phyloP scores from a whole-genome alignment of 2,888 invertebrate genomes.

The Eudemis profundana region DNA sequence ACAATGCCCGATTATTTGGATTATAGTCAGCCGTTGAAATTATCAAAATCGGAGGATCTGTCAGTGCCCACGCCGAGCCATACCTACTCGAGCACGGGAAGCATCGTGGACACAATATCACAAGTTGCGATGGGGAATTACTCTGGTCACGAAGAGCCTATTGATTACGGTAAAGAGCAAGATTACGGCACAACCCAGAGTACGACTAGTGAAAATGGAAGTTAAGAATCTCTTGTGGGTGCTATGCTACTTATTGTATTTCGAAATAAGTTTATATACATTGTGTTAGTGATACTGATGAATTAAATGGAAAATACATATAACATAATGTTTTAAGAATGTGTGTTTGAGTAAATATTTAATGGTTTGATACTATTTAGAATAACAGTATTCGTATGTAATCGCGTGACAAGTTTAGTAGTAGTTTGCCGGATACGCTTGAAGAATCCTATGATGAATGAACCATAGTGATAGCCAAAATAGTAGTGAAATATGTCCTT shows the following conservation, averaged over 20 bases:
- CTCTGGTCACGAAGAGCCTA: slow-evolving; percentile 73
- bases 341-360: background rate
- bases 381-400: background rate
- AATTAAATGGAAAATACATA: background rate
- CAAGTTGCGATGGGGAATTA: slow-evolving; percentile 78
- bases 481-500: slow-evolving; percentile 6
- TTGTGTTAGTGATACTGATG: background rate
- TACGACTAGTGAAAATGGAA: slow-evolving; percentile 63
- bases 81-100: slow-evolving; percentile 71
- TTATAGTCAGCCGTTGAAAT: slow-evolving; percentile 85
- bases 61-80: slow-evolving; percentile 80
- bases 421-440: background rate
- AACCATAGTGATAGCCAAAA: slow-evolving; percentile 10
- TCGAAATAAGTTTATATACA: background rate
- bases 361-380: slow-evolving; percentile 6
- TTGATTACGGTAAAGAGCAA: slow-evolving; percentile 75
- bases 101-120: slow-evolving; percentile 75
- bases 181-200: slow-evolving; percentile 70
- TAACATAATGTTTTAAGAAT: background rate
- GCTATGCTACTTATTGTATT: background rate
- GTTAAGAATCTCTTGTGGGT: slow-evolving; percentile 49
- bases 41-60: slow-evolving; percentile 85
- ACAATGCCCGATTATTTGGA: slow-evolving; percentile 82
- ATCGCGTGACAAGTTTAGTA: background rate
- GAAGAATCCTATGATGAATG: slow-evolving; percentile 1